Evolutionary conservation across 1,140 invertebrate species (phyloP).

Genomic region (Philaenus spumarius): DNA sequence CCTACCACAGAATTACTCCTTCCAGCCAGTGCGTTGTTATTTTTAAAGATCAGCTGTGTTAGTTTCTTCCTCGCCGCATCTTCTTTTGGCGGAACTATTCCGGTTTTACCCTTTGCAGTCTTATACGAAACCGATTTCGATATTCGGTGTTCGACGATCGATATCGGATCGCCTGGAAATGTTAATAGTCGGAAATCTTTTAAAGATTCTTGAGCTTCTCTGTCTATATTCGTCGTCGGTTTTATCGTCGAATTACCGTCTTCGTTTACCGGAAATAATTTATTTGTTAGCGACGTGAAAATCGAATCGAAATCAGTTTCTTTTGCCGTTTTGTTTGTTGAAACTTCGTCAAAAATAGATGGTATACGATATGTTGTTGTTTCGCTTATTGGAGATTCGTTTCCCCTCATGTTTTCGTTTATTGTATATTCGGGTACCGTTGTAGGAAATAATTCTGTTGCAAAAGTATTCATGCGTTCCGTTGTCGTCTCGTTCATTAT

Average conservation of each 20-base stretch:
- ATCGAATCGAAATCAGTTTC: neutral
- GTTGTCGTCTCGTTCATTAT: no score
- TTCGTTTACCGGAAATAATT: neutral
- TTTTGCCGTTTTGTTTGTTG: neutral
- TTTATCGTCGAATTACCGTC: neutral
- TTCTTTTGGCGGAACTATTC: neutral
- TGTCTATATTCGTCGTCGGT: neutral
- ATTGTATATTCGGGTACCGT: no score
- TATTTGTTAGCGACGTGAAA: constrained; percentile 4
- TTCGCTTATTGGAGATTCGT: no score
- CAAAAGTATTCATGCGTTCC: no score
- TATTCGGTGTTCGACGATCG: constrained; percentile 21
- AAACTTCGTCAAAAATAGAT: no score
- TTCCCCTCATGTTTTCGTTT: no score
- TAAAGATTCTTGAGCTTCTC: constrained; percentile 12
- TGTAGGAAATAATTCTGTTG: no score
- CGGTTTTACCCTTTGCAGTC: constrained; percentile 19
- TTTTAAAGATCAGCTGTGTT: no score
- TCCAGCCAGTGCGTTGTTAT: no score
- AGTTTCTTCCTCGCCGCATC: neutral
- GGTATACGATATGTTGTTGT: no score
- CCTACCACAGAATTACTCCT: no score
- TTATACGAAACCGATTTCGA: constrained; percentile 24
- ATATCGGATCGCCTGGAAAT: constrained; percentile 18
- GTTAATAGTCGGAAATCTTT: neutral